Evolutionary conservation across 2,113 vertebrate species (phyloP).

Genomic region (Syngnathus scovelli): DNA sequence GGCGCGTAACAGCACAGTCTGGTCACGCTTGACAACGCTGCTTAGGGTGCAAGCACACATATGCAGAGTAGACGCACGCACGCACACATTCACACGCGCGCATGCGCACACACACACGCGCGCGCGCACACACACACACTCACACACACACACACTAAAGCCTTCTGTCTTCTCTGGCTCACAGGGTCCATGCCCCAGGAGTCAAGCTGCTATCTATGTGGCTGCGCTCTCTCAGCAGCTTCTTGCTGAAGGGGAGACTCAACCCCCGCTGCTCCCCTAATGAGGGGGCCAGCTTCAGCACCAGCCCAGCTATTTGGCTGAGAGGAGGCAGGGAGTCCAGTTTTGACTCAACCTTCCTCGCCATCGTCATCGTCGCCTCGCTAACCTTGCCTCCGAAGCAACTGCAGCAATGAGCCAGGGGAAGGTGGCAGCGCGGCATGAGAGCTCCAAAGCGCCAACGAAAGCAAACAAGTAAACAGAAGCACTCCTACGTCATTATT

Average conservation of each 20-base stretch:
- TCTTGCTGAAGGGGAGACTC: constrained; percentile 32
- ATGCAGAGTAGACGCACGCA: constrained; percentile 25
- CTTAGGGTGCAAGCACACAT: constrained; percentile 47
- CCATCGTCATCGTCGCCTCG: constrained; percentile 8
- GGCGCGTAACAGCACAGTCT: constrained; percentile 66
- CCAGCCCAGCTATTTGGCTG: constrained; percentile 39
- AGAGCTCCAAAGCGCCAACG: constrained; percentile 25
- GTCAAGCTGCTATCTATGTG: constrained; percentile 59
- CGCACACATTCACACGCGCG: constrained; percentile 30
- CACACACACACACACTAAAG: constrained; percentile 37
- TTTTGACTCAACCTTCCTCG: constrained; percentile 23
- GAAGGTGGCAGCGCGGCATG: constrained; percentile 10
- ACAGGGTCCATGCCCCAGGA: constrained; percentile 52
- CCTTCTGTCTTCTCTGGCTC: constrained; percentile 54
- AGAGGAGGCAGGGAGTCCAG: constrained; percentile 22
- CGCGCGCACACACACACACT: constrained; percentile 24
- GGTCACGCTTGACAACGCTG: constrained; percentile 63
- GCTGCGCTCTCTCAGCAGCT: constrained; percentile 43
- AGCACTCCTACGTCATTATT: constrained; percentile 21
- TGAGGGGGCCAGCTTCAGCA: constrained; percentile 33
- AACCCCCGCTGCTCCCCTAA: constrained; percentile 20
- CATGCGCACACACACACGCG: not conserved
- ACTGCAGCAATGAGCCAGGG: constrained; percentile 17
- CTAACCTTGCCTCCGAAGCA: constrained; percentile 29
- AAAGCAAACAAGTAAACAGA: constrained; percentile 3